Evolutionary conservation across 2,888 invertebrate species (phyloP).

Genomic region (Diogma glabrata): DNA sequence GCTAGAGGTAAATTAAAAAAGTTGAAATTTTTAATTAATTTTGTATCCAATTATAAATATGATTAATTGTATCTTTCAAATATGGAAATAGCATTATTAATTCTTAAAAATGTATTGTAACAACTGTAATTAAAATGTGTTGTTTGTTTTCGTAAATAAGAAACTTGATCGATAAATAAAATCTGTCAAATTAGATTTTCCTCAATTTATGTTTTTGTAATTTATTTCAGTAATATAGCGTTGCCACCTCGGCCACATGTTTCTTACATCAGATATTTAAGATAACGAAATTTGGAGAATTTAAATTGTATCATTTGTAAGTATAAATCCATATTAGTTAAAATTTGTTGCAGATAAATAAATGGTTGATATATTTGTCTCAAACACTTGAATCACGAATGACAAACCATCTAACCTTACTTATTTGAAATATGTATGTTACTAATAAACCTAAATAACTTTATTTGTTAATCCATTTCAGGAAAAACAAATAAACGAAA

Average conservation of each 20-base stretch:
- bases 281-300: background rate
- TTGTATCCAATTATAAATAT: no score
- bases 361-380: background rate
- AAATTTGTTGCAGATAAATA: background rate
- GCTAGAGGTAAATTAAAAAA: no score
- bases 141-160: no score
- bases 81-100: no score
- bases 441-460: background rate
- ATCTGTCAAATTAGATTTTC: no score
- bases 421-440: background rate
- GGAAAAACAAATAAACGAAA: constrained; percentile 27
- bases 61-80: no score
- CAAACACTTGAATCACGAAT: background rate
- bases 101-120: no score
- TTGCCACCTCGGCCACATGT: constrained; percentile 7
- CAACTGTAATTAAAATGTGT: no score
- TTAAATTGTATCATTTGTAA: background rate
- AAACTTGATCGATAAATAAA: no score
- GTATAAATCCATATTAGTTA: background rate
- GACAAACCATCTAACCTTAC: no score
- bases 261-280: constrained; percentile 7
- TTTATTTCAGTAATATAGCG: constrained; percentile 6
- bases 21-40: no score
- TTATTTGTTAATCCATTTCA: background rate
- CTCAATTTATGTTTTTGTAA: no score